These are phyloP conservation scores for Puma concolor DNA, from an alignment of 2,113 vertebrate genomes.

Conservation along the genomic window DNA sequence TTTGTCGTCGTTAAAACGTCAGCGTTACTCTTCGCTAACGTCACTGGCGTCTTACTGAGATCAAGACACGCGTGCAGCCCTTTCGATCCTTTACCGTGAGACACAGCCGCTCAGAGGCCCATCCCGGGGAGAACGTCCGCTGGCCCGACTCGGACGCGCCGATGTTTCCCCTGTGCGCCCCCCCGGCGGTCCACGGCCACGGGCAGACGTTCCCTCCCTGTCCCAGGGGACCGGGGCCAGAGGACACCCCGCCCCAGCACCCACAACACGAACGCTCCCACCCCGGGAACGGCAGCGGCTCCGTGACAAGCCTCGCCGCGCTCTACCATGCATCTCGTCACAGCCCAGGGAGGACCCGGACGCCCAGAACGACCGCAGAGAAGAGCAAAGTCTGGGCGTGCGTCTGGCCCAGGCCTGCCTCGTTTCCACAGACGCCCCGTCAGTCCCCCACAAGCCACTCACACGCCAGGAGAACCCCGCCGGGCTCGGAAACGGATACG, in stretches of 20 bases:
- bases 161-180: fast-evolving
- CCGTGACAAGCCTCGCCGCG: fast-evolving
- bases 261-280: fast-evolving
- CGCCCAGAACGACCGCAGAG: background rate
- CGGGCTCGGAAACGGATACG: fast-evolving
- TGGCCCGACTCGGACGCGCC: background rate
- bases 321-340: fast-evolving
- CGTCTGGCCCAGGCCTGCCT: background rate
- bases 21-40: background rate
- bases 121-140: background rate
- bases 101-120: background rate
- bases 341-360: fast-evolving
- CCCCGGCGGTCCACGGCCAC: too few relatives aligned
- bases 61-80: background rate
- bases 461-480: background rate
- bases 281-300: fast-evolving
- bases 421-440: background rate
- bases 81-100: background rate
- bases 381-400: background rate
- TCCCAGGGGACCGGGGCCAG: background rate
- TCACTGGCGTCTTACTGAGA: background rate
- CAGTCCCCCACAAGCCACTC: background rate
- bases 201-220: background rate
- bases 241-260: fast-evolving
- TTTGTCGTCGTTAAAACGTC: background rate